phyloP scores from a whole-genome alignment of 2,888 invertebrate genomes.

The Trimorus sp. region DNA sequence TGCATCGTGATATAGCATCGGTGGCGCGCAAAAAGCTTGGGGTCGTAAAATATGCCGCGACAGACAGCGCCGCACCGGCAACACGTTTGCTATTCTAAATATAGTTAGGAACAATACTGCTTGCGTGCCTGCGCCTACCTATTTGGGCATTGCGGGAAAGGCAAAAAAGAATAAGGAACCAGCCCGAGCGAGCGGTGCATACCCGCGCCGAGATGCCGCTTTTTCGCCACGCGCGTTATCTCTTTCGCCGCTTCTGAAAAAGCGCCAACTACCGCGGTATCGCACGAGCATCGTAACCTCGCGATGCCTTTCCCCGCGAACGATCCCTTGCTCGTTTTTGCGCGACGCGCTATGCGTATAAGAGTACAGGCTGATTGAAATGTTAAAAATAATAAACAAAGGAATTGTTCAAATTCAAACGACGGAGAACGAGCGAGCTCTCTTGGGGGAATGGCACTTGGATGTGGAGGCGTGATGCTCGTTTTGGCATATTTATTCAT shows the following conservation, averaged over 20 bases:
- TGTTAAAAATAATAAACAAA: slow-evolving; percentile 1
- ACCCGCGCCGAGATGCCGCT: slow-evolving; percentile 34
- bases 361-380: too few relatives aligned
- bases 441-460: too few relatives aligned
- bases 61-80: slow-evolving; percentile 50
- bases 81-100: slow-evolving; percentile 66
- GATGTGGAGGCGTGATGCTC: too few relatives aligned
- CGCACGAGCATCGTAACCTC: slow-evolving; percentile 36
- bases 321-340: slow-evolving; percentile 26
- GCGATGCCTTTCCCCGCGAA: slow-evolving; percentile 12
- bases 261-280: slow-evolving; percentile 38
- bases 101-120: slow-evolving; percentile 64
- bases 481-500: too few relatives aligned
- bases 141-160: slow-evolving; percentile 54
- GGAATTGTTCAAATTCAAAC: neutral
- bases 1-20: slow-evolving; percentile 33
- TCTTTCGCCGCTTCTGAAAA: slow-evolving; percentile 45
- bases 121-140: slow-evolving; percentile 47
- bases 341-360: slow-evolving; percentile 6
- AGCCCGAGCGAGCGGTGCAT: slow-evolving; percentile 42
- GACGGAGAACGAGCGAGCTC: too few relatives aligned
- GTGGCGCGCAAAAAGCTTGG: slow-evolving; percentile 49
- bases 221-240: slow-evolving; percentile 54
- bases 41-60: slow-evolving; percentile 60
- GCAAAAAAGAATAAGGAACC: slow-evolving; percentile 50